Conservation (phyloP, 2,113 vertebrate species). For the Rhinolophus sinicus region DNA sequence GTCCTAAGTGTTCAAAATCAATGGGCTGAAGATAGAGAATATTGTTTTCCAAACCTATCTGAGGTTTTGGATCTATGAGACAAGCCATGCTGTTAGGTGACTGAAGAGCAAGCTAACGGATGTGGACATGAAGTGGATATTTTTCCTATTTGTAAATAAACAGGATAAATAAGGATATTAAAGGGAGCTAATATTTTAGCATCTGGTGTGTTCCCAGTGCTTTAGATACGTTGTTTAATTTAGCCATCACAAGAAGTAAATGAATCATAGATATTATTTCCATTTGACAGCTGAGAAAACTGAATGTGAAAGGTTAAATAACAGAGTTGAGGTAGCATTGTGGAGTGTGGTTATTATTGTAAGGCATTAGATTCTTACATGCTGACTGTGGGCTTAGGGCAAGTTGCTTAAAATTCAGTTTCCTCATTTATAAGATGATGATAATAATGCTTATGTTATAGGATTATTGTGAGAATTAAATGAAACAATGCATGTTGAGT, state of each 20-base stretch:
- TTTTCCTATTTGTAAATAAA: neutral
- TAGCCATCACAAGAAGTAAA: neutral
- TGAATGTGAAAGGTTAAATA: neutral
- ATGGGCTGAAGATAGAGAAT: neutral
- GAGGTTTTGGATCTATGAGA: neutral
- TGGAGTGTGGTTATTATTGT: neutral
- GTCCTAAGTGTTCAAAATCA: neutral
- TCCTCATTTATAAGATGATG: neutral
- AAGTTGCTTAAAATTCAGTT: conserved; percentile 6
- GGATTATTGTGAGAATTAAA: neutral
- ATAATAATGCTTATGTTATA: neutral
- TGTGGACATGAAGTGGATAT: neutral
- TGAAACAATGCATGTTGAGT: neutral
- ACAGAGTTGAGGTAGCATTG: neutral
- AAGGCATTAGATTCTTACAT: neutral
- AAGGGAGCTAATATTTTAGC: neutral
- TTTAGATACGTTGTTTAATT: neutral
- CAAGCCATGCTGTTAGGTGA: neutral
- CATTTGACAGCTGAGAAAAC: neutral
- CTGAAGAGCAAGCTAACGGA: neutral
- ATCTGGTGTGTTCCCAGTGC: neutral
- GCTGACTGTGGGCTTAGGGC: neutral
- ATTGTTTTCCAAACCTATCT: neutral
- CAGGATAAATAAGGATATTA: neutral
- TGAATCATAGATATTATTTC: neutral